Conservation (phyloP, 2,797 vertebrate genomes). For the Enteromius paludinosus region DNA sequence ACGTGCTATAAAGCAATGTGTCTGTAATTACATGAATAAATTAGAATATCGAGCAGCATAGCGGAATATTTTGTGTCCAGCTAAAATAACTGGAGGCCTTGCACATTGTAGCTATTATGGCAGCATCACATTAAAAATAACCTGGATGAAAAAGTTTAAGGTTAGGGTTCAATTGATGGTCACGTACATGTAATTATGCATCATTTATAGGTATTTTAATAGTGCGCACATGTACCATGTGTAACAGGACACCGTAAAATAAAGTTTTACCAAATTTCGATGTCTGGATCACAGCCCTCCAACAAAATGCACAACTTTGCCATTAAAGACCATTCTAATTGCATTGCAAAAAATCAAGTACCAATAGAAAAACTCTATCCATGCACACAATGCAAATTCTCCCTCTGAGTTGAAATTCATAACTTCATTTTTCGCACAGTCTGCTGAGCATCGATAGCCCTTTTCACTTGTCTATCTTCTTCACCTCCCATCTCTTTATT, state of each 20-base stretch:
- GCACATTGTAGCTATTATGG: neutral
- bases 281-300: neutral
- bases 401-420: neutral
- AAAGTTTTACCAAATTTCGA: neutral
- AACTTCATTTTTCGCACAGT: neutral
- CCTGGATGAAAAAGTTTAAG: neutral
- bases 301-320: neutral
- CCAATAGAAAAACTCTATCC: neutral
- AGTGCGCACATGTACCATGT: neutral
- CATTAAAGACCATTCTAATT: neutral
- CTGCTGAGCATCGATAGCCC: neutral
- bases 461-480: conserved; percentile 14
- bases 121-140: neutral
- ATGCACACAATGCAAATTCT: neutral
- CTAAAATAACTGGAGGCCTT: neutral
- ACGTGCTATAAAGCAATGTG: neutral
- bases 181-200: neutral
- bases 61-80: neutral
- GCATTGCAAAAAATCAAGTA: neutral
- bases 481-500: conserved; percentile 31
- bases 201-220: neutral
- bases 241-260: neutral
- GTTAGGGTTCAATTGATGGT: neutral
- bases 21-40: neutral
- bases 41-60: neutral